These are phyloP conservation scores for Diarsia brunnea DNA, from an alignment of 2,888 invertebrate species.

Conservation along the genomic window DNA sequence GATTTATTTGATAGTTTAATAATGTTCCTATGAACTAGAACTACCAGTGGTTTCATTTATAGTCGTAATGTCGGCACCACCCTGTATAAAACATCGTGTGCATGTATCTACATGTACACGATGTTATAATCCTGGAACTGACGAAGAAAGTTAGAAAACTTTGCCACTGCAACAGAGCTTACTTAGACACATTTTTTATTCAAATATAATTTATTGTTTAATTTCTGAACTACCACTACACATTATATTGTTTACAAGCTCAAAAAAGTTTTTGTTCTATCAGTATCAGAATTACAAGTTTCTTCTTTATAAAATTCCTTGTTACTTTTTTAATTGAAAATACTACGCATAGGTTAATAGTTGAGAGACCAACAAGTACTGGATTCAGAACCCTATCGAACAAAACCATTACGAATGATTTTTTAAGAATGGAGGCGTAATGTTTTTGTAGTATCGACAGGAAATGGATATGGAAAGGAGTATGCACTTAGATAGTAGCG, in stretches of 20 bases:
- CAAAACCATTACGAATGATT: slow-evolving; percentile 64
- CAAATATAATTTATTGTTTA: too few relatives aligned
- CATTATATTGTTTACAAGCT: background rate
- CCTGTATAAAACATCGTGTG: too few relatives aligned
- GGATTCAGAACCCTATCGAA: slow-evolving; percentile 61
- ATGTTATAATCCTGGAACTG: background rate
- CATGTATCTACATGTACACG: too few relatives aligned
- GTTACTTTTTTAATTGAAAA: slow-evolving; percentile 7
- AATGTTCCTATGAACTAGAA: too few relatives aligned
- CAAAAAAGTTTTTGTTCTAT: background rate
- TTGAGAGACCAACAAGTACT: slow-evolving; percentile 53
- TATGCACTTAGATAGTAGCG: slow-evolving; percentile 40
- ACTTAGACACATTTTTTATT: background rate
- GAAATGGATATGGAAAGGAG: slow-evolving; percentile 60
- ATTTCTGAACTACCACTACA: too few relatives aligned
- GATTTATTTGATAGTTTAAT: too few relatives aligned
- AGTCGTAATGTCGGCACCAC: too few relatives aligned
- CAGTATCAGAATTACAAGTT: background rate
- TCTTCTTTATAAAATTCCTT: background rate
- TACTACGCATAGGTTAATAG: slow-evolving; percentile 3
- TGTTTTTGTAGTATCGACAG: slow-evolving; percentile 67
- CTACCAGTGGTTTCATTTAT: too few relatives aligned
- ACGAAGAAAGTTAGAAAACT: background rate
- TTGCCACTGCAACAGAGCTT: background rate
- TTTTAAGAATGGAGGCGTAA: slow-evolving; percentile 68